Conservation (phyloP, 2,797 vertebrate species). For the Australoheros facetus region DNA sequence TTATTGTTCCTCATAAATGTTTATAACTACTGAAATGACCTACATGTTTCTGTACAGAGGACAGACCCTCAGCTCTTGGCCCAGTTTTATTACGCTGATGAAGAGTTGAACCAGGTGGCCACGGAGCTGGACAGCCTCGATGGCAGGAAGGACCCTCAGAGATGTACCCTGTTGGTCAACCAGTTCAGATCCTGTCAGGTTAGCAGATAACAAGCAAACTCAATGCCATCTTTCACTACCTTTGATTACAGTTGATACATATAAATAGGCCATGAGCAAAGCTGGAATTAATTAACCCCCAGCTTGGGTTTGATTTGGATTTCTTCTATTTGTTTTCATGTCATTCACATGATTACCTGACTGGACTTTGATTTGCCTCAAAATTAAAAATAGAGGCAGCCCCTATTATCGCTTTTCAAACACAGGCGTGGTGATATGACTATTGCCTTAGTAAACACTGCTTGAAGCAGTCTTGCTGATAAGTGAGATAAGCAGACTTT, state of each 20-base stretch:
- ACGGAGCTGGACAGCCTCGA: slow-evolving; percentile 96
- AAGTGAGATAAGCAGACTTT: slow-evolving; percentile 54
- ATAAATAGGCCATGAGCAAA: slow-evolving; percentile 2
- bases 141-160: slow-evolving; percentile 95
- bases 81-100: slow-evolving; percentile 98
- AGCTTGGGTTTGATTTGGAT: slow-evolving; percentile 10
- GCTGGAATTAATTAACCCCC: not conserved
- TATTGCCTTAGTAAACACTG: slow-evolving; percentile 24
- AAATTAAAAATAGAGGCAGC: slow-evolving; percentile 35
- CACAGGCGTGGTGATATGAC: not conserved
- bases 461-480: slow-evolving; percentile 40
- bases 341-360: slow-evolving; percentile 9
- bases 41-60: slow-evolving; percentile 80
- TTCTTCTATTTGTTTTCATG: slow-evolving; percentile 6
- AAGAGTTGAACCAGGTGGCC: slow-evolving; percentile 97
- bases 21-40: not conserved
- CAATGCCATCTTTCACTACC: not conserved
- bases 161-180: slow-evolving; percentile 95
- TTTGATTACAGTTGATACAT: not conserved
- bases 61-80: slow-evolving; percentile 96
- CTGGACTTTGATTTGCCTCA: slow-evolving; percentile 24
- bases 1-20: not conserved
- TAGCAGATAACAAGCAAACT: slow-evolving; percentile 30
- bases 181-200: slow-evolving; percentile 99
- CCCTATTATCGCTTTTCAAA: slow-evolving; percentile 20